These are phyloP conservation scores for Mamestra configurata DNA, from an alignment of 1,140 invertebrate species.

Conservation along the genomic window DNA sequence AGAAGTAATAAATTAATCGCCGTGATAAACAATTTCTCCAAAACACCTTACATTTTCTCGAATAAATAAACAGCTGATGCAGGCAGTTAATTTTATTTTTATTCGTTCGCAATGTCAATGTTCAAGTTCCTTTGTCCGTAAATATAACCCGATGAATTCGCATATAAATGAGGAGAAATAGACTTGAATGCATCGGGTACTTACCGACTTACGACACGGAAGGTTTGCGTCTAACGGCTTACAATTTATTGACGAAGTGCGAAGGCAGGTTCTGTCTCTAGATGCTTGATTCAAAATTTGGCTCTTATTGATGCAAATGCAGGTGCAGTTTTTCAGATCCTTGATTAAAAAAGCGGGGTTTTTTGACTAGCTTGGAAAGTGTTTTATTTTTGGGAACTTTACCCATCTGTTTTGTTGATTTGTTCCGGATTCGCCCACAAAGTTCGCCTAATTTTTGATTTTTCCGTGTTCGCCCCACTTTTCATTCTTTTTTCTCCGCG, in stretches of 20 bases:
- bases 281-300: too few species aligned
- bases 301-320: too few species aligned
- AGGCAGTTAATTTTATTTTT: background rate
- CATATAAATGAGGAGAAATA: background rate
- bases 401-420: background rate
- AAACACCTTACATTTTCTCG: background rate
- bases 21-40: background rate
- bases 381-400: background rate
- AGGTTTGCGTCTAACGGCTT: background rate
- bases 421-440: too few species aligned
- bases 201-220: background rate
- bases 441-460: too few species aligned
- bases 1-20: too few species aligned
- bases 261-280: too few species aligned
- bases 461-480: too few species aligned
- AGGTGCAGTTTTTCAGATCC: too few species aligned
- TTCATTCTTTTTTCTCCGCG: too few species aligned
- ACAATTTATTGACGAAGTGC: too few species aligned
- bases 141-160: background rate
- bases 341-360: too few species aligned
- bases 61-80: conserved; percentile 4
- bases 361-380: background rate
- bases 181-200: background rate
- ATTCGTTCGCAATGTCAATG: background rate
- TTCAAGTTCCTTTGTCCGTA: conserved; percentile 4